Evolutionary conservation across 1,140 invertebrate genomes (phyloP).

Genomic region (Drosophila serrata): DNA sequence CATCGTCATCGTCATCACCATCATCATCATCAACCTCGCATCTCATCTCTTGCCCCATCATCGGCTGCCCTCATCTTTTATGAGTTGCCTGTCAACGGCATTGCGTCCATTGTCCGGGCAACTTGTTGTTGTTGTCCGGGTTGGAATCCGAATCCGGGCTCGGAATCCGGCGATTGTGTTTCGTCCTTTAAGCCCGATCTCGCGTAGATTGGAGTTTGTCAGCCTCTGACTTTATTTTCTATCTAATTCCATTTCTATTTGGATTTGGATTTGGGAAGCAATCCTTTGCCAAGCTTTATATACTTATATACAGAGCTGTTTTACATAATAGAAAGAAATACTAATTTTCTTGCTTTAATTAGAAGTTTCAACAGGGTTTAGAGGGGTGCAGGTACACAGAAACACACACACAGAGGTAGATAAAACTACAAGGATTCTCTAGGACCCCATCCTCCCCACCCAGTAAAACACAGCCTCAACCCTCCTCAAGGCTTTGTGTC

Average conservation of each 20-base stretch:
- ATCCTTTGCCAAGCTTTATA: background rate
- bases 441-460: background rate
- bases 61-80: conserved; percentile 43
- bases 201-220: background rate
- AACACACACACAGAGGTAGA: conserved; percentile 1
- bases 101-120: conserved; percentile 40
- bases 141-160: background rate
- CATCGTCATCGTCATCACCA: conserved; percentile 34
- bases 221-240: background rate
- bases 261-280: background rate
- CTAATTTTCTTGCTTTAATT: background rate
- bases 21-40: conserved; percentile 21
- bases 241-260: background rate
- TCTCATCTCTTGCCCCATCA: conserved; percentile 12
- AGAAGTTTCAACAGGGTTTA: background rate
- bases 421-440: conserved; percentile 30
- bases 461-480: background rate
- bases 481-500: conserved; percentile 52
- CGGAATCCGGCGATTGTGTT: conserved; percentile 6
- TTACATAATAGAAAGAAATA: no score
- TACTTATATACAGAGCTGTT: background rate
- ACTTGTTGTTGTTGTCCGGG: conserved; percentile 42
- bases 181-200: conserved; percentile 18
- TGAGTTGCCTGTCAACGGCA: conserved; percentile 39
- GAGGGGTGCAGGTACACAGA: no score